Evolutionary conservation across 2,888 invertebrate species (phyloP).

Genomic region (Drosophila mulleri): DNA sequence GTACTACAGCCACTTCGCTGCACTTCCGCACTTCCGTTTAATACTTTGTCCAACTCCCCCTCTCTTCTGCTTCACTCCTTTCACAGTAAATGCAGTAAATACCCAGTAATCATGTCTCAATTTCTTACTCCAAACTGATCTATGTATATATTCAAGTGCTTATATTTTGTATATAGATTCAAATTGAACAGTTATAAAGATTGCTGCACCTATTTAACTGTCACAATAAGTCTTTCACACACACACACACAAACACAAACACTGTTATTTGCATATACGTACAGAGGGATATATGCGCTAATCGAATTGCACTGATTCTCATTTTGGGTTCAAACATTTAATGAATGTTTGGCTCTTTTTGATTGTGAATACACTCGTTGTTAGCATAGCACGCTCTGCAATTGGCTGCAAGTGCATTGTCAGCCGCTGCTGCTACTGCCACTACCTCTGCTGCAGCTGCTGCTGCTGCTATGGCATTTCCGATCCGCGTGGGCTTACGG

Average conservation of each 20-base stretch:
- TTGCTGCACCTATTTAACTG: no score
- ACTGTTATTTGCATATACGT: neutral
- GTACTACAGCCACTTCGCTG: constrained; percentile 13
- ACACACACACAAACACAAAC: neutral
- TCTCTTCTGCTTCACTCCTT: no score
- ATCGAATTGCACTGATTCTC: neutral
- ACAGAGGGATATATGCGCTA: neutral
- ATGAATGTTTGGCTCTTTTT: neutral
- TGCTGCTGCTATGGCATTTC: constrained; percentile 55
- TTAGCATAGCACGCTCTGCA: neutral
- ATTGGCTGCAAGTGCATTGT: constrained; percentile 17
- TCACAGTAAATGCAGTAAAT: neutral
- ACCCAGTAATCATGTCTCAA: neutral
- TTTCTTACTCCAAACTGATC: no score
- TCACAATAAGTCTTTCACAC: neutral
- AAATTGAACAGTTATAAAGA: neutral
- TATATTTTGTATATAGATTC: no score
- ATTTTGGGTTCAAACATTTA: neutral
- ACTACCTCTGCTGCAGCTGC: neutral
- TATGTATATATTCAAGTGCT: no score
- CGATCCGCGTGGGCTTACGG: constrained; percentile 45
- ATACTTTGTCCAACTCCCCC: neutral
- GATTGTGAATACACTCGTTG: neutral
- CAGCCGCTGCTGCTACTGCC: constrained; percentile 2
- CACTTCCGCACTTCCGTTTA: constrained; percentile 49